Evolutionary conservation across 2,113 vertebrate species (phyloP).

Genomic region (Apaloderma vittatum): DNA sequence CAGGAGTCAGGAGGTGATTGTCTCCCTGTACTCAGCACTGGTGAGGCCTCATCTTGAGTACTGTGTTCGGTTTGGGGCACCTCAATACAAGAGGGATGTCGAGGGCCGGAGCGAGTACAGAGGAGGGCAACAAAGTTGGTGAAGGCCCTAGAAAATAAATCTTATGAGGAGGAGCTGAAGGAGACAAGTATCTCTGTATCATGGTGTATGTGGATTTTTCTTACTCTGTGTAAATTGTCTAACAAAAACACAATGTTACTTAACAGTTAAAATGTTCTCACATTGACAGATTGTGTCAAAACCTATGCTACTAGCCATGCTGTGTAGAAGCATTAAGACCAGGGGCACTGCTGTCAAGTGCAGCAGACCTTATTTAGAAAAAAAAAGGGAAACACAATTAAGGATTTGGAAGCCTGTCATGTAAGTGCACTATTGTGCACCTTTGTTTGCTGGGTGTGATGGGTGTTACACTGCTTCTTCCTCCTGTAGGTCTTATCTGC

Average conservation of each 20-base stretch:
- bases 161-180: too few species aligned
- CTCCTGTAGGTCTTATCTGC: background rate
- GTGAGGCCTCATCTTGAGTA: too few species aligned
- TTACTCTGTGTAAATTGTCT: background rate
- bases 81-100: too few species aligned
- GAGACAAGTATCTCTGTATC: background rate
- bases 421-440: background rate
- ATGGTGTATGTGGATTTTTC: background rate
- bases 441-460: background rate
- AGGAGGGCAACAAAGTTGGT: too few species aligned
- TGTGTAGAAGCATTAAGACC: background rate
- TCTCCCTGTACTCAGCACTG: too few species aligned
- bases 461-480: background rate
- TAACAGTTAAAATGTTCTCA: background rate
- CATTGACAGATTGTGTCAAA: background rate
- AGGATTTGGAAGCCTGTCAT: background rate
- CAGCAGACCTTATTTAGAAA: background rate
- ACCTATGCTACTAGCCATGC: background rate
- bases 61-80: too few species aligned
- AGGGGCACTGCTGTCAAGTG: background rate
- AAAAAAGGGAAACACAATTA: background rate
- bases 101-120: too few species aligned
- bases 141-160: too few species aligned
- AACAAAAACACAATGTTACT: background rate
- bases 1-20: too few species aligned